A percentile compares a stretch with the other conserved stretches of the same genome.
phyloP scores from a whole-genome alignment of 1,140 invertebrate species.

The Sarcophaga peregrina region DNA sequence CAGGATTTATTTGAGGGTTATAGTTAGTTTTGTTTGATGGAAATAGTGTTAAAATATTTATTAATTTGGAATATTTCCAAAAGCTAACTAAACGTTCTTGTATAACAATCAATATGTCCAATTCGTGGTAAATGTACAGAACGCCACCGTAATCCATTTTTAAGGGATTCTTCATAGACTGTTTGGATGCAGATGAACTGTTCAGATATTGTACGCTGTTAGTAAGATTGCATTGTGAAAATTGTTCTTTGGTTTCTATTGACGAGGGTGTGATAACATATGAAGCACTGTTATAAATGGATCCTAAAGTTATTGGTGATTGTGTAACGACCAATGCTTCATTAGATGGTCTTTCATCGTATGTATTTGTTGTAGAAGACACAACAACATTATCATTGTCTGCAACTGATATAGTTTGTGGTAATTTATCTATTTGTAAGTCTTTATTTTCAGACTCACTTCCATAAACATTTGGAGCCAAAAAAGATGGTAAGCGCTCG shows the following conservation, averaged over 20 bases:
- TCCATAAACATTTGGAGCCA: background rate
- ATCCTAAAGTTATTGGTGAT: background rate
- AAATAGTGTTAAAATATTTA: conserved; percentile 50
- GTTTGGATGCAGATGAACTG: background rate
- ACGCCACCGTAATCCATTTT: conserved; percentile 54
- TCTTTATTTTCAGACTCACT: background rate
- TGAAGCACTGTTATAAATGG: background rate
- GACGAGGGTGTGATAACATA: background rate
- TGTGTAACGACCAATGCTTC: conserved; percentile 12
- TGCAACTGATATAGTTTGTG: background rate
- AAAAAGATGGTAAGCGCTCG: background rate
- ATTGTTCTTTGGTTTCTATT: conserved; percentile 37
- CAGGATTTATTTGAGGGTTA: background rate
- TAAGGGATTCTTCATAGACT: conserved; percentile 53
- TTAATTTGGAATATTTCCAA: conserved; percentile 61
- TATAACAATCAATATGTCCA: conserved; percentile 60
- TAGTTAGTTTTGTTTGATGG: background rate
- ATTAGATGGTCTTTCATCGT: conserved; percentile 36
- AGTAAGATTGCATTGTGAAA: conserved; percentile 8
- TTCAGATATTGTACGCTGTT: conserved; percentile 32
- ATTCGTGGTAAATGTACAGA: conserved; percentile 60
- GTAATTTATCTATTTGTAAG: background rate
- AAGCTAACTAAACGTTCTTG: conserved; percentile 58
- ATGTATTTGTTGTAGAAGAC: conserved; percentile 45
- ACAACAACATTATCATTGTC: conserved; percentile 45